Conservation (phyloP, 2,888 invertebrate genomes). For the Ichneumoninae sp. region DNA sequence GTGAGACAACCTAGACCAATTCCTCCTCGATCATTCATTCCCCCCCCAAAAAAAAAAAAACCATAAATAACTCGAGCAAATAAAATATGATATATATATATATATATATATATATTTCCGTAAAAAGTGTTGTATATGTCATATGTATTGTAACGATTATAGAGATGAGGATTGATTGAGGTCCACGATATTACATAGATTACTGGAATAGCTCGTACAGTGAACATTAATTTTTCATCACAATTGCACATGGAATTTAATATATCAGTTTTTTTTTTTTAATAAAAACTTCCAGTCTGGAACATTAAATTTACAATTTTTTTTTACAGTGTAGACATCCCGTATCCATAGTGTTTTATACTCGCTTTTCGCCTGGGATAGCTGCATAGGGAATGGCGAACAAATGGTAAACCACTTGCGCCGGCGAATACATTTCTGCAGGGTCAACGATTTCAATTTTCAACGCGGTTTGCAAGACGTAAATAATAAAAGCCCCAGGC, state of each 20-base stretch:
- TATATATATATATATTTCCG: neutral
- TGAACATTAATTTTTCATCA: too few species aligned
- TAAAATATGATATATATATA: neutral
- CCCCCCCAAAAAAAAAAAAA: neutral
- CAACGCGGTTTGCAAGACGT: constrained; percentile 59
- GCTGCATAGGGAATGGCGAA: constrained; percentile 42
- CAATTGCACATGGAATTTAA: too few species aligned
- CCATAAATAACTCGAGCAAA: neutral
- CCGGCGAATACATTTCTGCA: constrained; percentile 56
- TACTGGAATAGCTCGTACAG: too few species aligned
- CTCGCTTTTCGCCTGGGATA: neutral
- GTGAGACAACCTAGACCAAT: constrained; percentile 9
- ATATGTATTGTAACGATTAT: neutral
- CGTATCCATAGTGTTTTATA: neutral
- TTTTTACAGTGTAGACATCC: neutral
- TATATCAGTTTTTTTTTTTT: too few species aligned
- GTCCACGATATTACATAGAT: too few species aligned
- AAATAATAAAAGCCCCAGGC: constrained; percentile 50
- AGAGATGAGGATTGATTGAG: too few species aligned
- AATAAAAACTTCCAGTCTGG: too few species aligned
- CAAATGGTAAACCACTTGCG: constrained; percentile 48
- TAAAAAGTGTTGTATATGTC: neutral
- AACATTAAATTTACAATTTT: too few species aligned
- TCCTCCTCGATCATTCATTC: neutral
- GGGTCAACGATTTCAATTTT: constrained; percentile 65